Evolutionary conservation across 1,140 invertebrate genomes (phyloP).

Genomic region (Camponotus vicinus): DNA sequence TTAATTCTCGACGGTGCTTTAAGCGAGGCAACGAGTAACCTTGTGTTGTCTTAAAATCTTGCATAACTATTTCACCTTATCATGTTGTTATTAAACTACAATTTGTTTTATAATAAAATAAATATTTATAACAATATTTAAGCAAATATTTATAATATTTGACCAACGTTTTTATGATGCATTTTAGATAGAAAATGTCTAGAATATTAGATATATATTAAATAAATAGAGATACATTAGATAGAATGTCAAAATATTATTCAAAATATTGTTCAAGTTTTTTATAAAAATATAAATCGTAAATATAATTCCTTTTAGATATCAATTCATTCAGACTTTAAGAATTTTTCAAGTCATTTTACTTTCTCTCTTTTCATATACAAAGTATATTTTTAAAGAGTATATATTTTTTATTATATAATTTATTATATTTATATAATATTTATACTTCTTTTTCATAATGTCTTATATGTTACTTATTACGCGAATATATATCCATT

Average conservation of each 20-base stretch:
- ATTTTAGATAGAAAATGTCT: neutral
- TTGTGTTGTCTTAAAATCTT: neutral
- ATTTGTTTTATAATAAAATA: neutral
- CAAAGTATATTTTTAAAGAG: neutral
- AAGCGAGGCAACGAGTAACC: constrained; percentile 9
- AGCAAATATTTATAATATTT: no score
- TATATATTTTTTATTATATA: neutral
- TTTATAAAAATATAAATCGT: neutral
- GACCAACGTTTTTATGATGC: no score
- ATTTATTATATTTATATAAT: neutral
- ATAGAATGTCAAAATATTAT: neutral
- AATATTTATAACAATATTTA: neutral
- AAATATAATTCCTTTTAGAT: neutral
- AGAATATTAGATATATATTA: neutral
- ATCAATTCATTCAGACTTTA: neutral
- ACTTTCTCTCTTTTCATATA: neutral
- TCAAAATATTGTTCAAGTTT: neutral
- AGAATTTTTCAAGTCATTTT: neutral
- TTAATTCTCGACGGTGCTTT: constrained; percentile 27
- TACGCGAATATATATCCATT: neutral
- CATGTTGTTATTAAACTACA: neutral
- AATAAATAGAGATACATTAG: no score
- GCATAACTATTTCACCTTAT: constrained; percentile 5
- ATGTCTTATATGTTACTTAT: neutral
- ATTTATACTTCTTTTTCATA: neutral